Base-by-base conservation (phyloP, 2,113 vertebrate genomes). In the Nycticryphes semicollaris region DNA sequence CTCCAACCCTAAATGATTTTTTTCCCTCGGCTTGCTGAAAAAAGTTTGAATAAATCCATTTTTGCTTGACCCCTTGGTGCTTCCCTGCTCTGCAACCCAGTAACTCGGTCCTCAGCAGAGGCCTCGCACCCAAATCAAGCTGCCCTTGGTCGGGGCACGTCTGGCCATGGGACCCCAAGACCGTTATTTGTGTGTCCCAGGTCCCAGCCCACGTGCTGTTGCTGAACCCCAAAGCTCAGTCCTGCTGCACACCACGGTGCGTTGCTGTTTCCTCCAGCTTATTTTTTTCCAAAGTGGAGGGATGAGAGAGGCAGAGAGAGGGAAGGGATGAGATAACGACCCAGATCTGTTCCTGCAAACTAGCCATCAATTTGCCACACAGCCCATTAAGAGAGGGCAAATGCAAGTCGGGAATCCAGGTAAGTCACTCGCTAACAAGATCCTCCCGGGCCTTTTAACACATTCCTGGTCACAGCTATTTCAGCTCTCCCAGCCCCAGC, bases 401-500 rank as follows among this genome's bases (percentile, higher is more conserved):
- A 37, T 2, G 6, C 60, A 57, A 43, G 78, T 94, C 14, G 1
- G 73, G 84, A 50, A 80, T 22, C 68, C 90, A 84, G 90, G 91
- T 47, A 59, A 94, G 83, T 62, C 77, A 56, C 75, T 87, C 12
- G 1, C 92, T 95, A 83, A 94, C 93, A 18, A 94, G 96, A 94
- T 91, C 86, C 94, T 94, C 81, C 69, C 3, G 28, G 94, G 75
- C 95, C 93, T 89, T 91, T 94, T 6, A 88, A 92, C 95, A 81
- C 92, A 25, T 92, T 87, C 88, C 91, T 72, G 91, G 48, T 20
- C 89, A 41, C 76, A 24, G 87, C 85, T 6, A 76, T 33, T 41
- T 45, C 97, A 95, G 93, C 93, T 95, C 95, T 91, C 18, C 24
- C 90, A 30, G 70, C 59, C 87, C 91, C 91, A 79, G 90, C 96